phyloP scores from a whole-genome alignment of 2,797 vertebrate genomes.

The Pantherophis vulpinus region DNA sequence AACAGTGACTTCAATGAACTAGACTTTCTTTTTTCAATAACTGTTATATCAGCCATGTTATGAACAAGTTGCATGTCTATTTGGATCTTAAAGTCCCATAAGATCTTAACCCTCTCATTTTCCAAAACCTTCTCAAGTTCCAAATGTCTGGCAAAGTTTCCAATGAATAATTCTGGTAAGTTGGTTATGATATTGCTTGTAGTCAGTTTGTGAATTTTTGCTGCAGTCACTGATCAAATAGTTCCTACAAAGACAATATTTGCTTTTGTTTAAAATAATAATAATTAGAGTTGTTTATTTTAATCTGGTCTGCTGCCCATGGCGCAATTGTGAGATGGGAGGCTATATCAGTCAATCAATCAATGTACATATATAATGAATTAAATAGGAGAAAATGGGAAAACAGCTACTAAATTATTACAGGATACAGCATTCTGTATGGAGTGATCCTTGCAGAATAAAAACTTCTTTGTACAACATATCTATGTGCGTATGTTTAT shows the following conservation, averaged over 20 bases:
- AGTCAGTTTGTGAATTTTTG: neutral
- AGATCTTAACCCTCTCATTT: neutral
- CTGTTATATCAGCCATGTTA: neutral
- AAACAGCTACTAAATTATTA: neutral
- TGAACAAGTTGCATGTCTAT: neutral
- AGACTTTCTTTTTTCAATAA: neutral
- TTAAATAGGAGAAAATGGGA: neutral
- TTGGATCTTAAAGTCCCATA: neutral
- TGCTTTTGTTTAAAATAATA: neutral
- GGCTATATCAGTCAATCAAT: neutral
- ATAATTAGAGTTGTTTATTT: neutral
- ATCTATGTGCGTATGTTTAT: too few species aligned
- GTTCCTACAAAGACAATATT: neutral
- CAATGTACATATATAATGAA: neutral
- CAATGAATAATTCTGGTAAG: neutral
- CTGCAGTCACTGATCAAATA: neutral
- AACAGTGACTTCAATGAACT: too few species aligned
- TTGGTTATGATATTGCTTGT: neutral
- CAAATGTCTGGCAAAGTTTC: neutral
- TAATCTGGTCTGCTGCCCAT: neutral
- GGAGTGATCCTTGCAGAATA: slow-evolving; percentile 10
- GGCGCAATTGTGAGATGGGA: neutral
- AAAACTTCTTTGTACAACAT: neutral
- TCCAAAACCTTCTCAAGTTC: neutral
- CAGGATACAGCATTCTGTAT: neutral